Conservation (phyloP, 2,797 vertebrate genomes). For the Anisognathus igniventris region DNA sequence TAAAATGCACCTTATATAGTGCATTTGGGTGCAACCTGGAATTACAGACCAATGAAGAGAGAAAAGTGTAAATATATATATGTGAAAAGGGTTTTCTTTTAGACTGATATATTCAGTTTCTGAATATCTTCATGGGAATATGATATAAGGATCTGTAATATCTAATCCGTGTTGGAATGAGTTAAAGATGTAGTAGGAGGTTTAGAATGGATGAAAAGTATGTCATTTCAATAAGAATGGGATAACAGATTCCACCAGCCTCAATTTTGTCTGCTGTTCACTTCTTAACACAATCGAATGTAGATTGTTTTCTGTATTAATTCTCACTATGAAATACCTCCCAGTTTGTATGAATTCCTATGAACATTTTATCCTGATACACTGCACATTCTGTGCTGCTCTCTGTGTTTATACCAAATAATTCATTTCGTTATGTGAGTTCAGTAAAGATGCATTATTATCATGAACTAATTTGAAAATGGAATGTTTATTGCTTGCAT, state of each 20-base stretch:
- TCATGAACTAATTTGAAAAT: slow-evolving; percentile 25
- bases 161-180: neutral
- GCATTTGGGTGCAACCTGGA: neutral
- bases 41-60: neutral
- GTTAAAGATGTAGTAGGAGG: neutral
- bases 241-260: neutral
- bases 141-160: neutral
- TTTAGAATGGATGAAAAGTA: neutral
- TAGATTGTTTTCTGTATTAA: neutral
- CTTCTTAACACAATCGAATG: neutral
- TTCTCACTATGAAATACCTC: neutral
- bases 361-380: neutral
- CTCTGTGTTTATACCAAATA: neutral
- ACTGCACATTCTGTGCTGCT: neutral
- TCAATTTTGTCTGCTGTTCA: neutral
- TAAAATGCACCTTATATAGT: neutral
- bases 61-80: neutral
- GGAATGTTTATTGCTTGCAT: neutral
- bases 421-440: neutral
- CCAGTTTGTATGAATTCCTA: neutral
- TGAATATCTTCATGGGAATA: neutral
- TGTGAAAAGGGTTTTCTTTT: neutral
- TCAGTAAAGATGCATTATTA: neutral
- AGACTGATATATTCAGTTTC: neutral
- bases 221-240: neutral